These are phyloP conservation scores for Tolmerus cingulatus DNA, from an alignment of 2,888 invertebrate genomes.

Conservation along the genomic window DNA sequence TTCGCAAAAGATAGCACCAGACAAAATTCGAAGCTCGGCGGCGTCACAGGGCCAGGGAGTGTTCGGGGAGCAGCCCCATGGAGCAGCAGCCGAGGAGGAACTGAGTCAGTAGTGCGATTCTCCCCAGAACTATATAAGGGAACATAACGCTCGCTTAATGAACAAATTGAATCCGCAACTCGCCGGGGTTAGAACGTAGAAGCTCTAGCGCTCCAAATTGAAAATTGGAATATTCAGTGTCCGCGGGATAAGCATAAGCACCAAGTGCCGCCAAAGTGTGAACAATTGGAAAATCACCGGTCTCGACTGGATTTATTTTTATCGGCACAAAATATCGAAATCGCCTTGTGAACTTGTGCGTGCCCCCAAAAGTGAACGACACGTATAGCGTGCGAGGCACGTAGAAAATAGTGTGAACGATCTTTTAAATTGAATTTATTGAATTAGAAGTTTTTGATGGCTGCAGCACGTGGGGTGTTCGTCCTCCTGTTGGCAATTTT, in stretches of 20 bases:
- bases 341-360: background rate
- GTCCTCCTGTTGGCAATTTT: constrained; percentile 48
- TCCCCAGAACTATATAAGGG: constrained; percentile 47
- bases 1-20: background rate
- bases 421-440: background rate
- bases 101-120: constrained; percentile 11
- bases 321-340: background rate
- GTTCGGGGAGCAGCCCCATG: background rate
- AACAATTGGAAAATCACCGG: background rate
- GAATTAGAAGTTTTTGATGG: background rate
- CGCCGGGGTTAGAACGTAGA: constrained; percentile 30
- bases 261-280: background rate
- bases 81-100: background rate
- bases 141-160: constrained; percentile 40
- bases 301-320: background rate
- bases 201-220: background rate
- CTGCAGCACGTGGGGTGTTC: constrained; percentile 47
- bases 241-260: background rate
- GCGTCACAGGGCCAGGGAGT: background rate
- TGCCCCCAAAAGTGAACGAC: background rate
- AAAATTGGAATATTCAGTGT: background rate
- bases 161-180: constrained; percentile 46
- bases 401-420: background rate
- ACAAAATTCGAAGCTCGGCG: background rate
- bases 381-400: background rate